These are phyloP conservation scores for Streptopelia turtur DNA, from an alignment of 2,797 vertebrate genomes.

Conservation along the genomic window DNA sequence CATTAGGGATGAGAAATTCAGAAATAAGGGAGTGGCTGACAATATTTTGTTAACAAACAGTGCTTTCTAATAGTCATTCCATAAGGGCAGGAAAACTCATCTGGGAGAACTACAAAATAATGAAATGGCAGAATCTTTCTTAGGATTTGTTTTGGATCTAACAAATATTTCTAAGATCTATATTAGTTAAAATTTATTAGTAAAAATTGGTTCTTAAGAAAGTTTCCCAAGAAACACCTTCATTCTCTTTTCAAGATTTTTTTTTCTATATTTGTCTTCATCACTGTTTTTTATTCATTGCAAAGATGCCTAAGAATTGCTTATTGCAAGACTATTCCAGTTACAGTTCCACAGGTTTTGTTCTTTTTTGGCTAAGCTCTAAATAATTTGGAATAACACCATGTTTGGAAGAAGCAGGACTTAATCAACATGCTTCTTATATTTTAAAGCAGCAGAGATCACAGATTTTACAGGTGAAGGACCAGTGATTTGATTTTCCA, in stretches of 20 bases:
- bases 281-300: neutral
- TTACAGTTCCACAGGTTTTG: neutral
- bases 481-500: neutral
- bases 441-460: neutral
- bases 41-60: conserved; percentile 52
- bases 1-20: conserved; percentile 13
- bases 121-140: neutral
- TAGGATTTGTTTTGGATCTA: neutral
- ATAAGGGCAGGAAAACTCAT: neutral
- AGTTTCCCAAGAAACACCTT: neutral
- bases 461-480: neutral
- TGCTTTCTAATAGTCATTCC: neutral
- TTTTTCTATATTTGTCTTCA: neutral
- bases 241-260: neutral
- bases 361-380: neutral
- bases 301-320: neutral
- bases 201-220: neutral
- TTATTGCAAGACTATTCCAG: neutral
- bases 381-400: neutral
- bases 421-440: neutral
- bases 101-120: neutral
- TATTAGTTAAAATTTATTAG: neutral
- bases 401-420: neutral
- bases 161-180: neutral
- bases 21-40: conserved; percentile 14